phyloP scores from a whole-genome alignment of 2,113 vertebrate genomes.

The Aphelocoma coerulescens region DNA sequence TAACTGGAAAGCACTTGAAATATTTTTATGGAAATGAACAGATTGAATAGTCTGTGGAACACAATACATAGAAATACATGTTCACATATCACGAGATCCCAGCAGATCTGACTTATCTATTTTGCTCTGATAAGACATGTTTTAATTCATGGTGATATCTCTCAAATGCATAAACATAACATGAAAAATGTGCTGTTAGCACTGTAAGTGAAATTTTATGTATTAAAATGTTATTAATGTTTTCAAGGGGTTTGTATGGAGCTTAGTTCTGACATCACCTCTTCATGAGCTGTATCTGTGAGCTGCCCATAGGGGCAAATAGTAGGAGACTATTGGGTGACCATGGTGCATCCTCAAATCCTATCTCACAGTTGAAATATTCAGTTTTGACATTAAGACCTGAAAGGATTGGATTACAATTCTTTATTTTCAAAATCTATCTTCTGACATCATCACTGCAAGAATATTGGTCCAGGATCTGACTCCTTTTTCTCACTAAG shows the following conservation, averaged over 20 bases:
- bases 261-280: not conserved
- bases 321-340: not conserved
- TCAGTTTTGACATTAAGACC: not conserved
- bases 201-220: not conserved
- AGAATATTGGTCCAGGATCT: not conserved
- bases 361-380: not conserved
- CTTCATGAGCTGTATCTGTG: not conserved
- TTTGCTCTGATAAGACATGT: not conserved
- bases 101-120: not conserved
- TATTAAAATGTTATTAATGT: not conserved
- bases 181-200: not conserved
- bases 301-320: not conserved
- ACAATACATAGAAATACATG: not conserved
- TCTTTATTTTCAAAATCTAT: not conserved
- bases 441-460: not conserved
- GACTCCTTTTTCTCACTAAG: not conserved
- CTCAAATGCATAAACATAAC: not conserved
- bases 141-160: not conserved
- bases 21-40: not conserved
- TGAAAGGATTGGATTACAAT: not conserved
- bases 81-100: not conserved
- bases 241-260: not conserved
- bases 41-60: not conserved
- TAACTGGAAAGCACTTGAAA: not conserved
- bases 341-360: not conserved